phyloP scores from a whole-genome alignment of 1,140 invertebrate genomes.

The Calephelis nemesis region DNA sequence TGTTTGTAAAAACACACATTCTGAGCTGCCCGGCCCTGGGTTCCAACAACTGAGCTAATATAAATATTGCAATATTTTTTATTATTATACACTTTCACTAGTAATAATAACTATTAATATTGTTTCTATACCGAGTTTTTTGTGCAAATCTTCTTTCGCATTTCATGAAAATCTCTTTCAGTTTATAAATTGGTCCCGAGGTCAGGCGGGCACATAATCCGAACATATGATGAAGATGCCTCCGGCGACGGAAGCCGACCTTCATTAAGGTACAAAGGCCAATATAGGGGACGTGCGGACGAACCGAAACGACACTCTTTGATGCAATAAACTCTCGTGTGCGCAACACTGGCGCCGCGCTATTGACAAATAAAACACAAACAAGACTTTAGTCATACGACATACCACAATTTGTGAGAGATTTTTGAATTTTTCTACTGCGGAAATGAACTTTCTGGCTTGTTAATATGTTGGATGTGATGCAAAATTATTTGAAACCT shows the following conservation, averaged over 20 bases:
- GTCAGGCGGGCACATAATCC: constrained; percentile 5
- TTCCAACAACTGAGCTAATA: too few relatives aligned
- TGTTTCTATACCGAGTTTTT: too few relatives aligned
- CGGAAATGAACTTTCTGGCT: neutral
- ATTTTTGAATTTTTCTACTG: neutral
- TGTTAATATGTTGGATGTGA: too few relatives aligned
- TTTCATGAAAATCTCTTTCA: neutral
- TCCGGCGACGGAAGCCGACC: constrained; percentile 44
- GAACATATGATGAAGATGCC: constrained; percentile 47
- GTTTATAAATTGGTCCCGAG: constrained; percentile 3
- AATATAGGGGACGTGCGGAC: constrained; percentile 31
- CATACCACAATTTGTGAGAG: neutral
- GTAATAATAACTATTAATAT: too few relatives aligned
- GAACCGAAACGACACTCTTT: constrained; percentile 14
- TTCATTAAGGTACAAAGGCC: constrained; percentile 61
- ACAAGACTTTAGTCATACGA: constrained; percentile 1
- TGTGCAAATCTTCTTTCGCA: too few relatives aligned
- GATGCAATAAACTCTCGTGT: neutral
- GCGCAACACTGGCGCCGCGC: neutral
- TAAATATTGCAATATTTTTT: too few relatives aligned
- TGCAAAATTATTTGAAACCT: too few relatives aligned
- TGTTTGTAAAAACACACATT: too few relatives aligned
- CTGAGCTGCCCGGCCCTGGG: too few relatives aligned
- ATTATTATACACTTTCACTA: too few relatives aligned
- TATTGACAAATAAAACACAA: constrained; percentile 10